Percentiles rank a stretch among this genome's conserved stretches.
Conservation (phyloP, 2,113 vertebrate genomes). For the Oxygymnocypris stewartii region DNA sequence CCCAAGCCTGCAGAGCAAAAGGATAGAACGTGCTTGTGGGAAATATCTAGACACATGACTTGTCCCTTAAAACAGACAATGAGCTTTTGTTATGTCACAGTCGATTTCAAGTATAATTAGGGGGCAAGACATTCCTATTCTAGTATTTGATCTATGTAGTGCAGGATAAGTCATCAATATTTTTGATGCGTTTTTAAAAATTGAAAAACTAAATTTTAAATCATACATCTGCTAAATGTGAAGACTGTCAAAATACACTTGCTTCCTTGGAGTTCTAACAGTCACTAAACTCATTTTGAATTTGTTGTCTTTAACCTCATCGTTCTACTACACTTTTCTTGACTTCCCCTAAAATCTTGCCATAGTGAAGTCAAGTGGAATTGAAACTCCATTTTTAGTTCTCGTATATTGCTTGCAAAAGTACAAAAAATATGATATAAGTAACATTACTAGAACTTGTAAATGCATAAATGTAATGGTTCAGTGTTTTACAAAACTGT, state of each 20-base stretch:
- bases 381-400: constrained; percentile 59
- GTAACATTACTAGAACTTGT: constrained; percentile 9
- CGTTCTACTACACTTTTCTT: background rate
- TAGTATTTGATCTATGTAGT: background rate
- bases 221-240: background rate
- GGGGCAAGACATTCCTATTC: background rate
- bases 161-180: background rate
- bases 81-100: background rate
- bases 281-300: background rate
- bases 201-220: background rate
- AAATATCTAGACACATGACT: background rate
- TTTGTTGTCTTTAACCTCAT: background rate
- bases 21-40: background rate
- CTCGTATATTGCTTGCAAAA: constrained; percentile 17
- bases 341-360: constrained; percentile 37
- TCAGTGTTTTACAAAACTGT: background rate
- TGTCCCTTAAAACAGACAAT: background rate
- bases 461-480: background rate
- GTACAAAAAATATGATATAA: background rate
- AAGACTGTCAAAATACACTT: background rate
- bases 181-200: background rate
- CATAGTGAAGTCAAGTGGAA: constrained; percentile 43
- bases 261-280: background rate
- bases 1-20: constrained; percentile 84
- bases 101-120: background rate